Evolutionary conservation across 2,113 vertebrate species (phyloP), one percentile per base, ranked within the genome.

Genomic region (Anguilla japonica): DNA sequence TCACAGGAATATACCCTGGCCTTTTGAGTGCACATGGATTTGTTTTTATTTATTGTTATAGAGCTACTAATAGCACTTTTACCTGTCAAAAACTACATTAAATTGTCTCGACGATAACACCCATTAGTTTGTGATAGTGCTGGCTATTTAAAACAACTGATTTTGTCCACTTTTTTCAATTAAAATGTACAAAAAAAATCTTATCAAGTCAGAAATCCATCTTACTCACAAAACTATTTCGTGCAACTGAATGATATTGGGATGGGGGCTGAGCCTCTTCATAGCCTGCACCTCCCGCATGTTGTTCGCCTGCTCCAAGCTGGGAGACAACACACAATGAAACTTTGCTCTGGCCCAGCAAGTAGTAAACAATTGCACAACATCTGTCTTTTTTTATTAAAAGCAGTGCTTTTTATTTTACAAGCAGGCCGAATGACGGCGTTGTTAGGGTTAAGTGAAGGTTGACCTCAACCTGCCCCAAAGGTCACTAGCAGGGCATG

Each of bases 211-310:
- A 1, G 9, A 41, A 71, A 40, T 2, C 78, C 2, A 60, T 84
- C 2, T 53, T 87, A 93, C 95, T 95, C 90, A 96, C 95, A 94
- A 95, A 87, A 96, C 91, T 67, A 96, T 90, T 75, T 96, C 94
- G 60, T 79, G 41, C 6, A 82, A 53, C 46, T 78, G 92, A n/a
- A 97, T 89, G 80, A 95, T 93, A 92, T 95, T 92, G 20, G 93
- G 95, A 89, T 96, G 94, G 0, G 91, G 95, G 82, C 91, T 95
- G 85, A 95, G 93, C 71, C 90, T 92, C 85, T 94, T 95, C 89
- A 96, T 92, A 0, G 92, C 95, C 92, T 94, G 93, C 29, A 95
- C 90, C 91, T 97, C 94, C 41, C 93, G 92, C 18, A 96, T 91
- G 79, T 82, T 95, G 90, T 94, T 95, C 84, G 95, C 95, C 84